Base-by-base conservation (phyloP, 2,113 vertebrate genomes). In the Machaerirhynchus nigripectus region DNA sequence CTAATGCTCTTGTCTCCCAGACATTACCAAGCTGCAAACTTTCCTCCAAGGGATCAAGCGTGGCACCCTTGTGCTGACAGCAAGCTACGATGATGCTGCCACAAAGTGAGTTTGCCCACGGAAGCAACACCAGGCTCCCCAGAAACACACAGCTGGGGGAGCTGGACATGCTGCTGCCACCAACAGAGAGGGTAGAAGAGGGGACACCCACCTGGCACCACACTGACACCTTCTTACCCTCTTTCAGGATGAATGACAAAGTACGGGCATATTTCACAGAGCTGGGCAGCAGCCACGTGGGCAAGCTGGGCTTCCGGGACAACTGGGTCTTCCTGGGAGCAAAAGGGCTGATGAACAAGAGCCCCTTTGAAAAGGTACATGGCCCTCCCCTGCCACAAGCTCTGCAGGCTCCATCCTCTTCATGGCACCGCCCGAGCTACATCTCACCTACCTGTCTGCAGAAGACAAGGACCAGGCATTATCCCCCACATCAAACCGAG, bases 311-410 rank as follows among this genome's bases (percentile, higher is more conserved):
- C 31, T 97, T 93, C 75, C 96, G 98, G 74, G 99, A 99, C 96
- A 98, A 93, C 96, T 99, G 99, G 99, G 93, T 99, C 71, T 99
- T 99, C 97, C n/a, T 98, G 49, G 99, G 98, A 39, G 97, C 96
- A 14, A 97, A 90, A 59, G 97, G 98, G 64, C 23, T 97, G 21
- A 95, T 69, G 46, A 73, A n/a, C 56, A 98, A 97, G 89, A 98
- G 98, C 76, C 97, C 97, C 16, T 99, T 98, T 97, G 99, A 99
- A 95, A 97, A 98, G 98, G 99, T 99, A 94, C 5, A 4, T 57
- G 21, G 16, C 13, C 33, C 11, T 56, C 11, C 35, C 30, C 49
- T 84, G 35, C 24, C 49, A 21, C 9, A 26, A 88, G 50, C 63
- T 78, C 73, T 35, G 22, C 55, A 86, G 37, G 37, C 33, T 89